phyloP scores from a whole-genome alignment of 2,888 invertebrate genomes.

The Conchocele bisecta region DNA sequence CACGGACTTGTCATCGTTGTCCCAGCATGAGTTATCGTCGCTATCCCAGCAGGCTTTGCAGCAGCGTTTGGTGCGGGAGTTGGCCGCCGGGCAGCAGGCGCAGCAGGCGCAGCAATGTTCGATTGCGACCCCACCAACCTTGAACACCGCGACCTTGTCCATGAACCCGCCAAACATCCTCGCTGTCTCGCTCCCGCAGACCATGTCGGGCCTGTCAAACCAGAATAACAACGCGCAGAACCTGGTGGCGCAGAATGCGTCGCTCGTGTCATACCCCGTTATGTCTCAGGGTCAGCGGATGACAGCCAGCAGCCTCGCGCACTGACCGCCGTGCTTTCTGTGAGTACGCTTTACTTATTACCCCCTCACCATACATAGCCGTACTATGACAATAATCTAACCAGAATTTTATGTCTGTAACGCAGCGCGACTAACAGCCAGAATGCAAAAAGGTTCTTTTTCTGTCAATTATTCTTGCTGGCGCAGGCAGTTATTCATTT shows the following conservation, averaged over 20 bases:
- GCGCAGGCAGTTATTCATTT: too few relatives aligned
- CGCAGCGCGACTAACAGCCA: too few relatives aligned
- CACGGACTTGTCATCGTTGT: conserved; percentile 72
- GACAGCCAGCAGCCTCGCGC: conserved; percentile 74
- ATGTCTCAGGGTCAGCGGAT: conserved; percentile 78
- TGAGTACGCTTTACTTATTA: too few relatives aligned
- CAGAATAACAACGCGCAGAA: conserved; percentile 67
- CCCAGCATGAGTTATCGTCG: conserved; percentile 51
- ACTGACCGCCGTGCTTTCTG: too few relatives aligned
- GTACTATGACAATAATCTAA: too few relatives aligned
- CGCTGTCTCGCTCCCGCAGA: conserved; percentile 74
- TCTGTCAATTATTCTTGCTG: too few relatives aligned
- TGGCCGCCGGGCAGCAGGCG: conserved; percentile 57
- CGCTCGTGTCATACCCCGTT: conserved; percentile 78
- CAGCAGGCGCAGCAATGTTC: conserved; percentile 60
- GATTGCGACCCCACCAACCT: conserved; percentile 59
- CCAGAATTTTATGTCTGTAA: too few relatives aligned
- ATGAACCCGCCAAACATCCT: conserved; percentile 71
- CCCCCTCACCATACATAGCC: too few relatives aligned
- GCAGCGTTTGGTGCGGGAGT: conserved; percentile 75
- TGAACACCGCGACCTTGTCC: conserved; percentile 65
- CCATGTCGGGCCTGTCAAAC: conserved; percentile 51
- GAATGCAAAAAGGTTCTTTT: too few relatives aligned
- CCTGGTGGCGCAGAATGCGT: conserved; percentile 63
- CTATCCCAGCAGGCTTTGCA: conserved; percentile 76